These are phyloP conservation scores for Mus musculus DNA, from an alignment of 2,113 vertebrate species.

Conservation along the genomic window GRCm39 chr14:56539501-56540000, in stretches of 20 bases:
- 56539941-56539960: neutral
- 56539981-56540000: neutral
- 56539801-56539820: neutral
- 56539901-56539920: neutral
- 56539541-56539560: neutral
- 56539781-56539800: neutral
- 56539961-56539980: neutral
- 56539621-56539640: neutral
- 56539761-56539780: neutral
- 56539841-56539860: neutral
- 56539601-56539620: neutral
- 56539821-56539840: neutral
- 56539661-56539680: neutral
- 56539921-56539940: neutral
- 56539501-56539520: neutral
- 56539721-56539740: neutral
- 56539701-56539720: neutral
- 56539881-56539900: neutral
- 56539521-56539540: neutral
- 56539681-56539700: neutral
- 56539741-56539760: neutral
- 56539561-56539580: neutral
- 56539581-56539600: neutral
- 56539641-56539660: neutral
- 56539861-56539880: neutral